A percentile compares a stretch with the other conserved stretches of the same genome.
phyloP scores from a whole-genome alignment of 2,113 vertebrate species.

The Cathartes aura region DNA sequence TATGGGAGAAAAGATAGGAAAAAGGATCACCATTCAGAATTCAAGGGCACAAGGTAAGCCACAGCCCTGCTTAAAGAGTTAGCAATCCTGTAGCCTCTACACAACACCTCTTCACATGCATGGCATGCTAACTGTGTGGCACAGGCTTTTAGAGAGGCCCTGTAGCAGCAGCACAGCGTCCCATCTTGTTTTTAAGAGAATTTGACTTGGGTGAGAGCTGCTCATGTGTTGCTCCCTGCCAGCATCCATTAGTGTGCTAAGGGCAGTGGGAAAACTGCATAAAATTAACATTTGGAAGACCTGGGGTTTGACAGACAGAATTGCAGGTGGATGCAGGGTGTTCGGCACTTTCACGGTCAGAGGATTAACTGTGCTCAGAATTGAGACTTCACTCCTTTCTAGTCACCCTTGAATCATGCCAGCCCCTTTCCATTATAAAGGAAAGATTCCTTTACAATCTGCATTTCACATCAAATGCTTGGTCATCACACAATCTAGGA shows the following conservation, averaged over 20 bases:
- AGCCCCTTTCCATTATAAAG: background rate
- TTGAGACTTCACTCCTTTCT: background rate
- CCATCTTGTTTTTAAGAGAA: background rate
- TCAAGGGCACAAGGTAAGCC: background rate
- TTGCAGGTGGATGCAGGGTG: background rate
- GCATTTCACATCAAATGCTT: background rate
- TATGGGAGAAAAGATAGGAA: accelerated
- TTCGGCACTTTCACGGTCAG: background rate
- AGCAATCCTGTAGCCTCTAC: background rate
- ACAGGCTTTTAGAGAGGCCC: background rate
- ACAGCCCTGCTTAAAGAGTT: background rate
- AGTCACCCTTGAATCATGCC: accelerated
- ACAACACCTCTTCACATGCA: accelerated
- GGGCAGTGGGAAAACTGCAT: background rate
- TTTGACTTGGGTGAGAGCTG: background rate
- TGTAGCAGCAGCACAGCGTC: background rate
- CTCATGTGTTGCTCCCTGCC: background rate
- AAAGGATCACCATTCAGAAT: background rate
- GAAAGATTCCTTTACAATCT: background rate
- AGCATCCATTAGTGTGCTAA: background rate
- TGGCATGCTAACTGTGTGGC: accelerated
- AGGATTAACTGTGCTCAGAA: background rate
- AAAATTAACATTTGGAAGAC: background rate
- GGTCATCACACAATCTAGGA: background rate
- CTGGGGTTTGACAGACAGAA: background rate